phyloP scores from a whole-genome alignment of 2,113 vertebrate species.

The Lophius piscatorius region DNA sequence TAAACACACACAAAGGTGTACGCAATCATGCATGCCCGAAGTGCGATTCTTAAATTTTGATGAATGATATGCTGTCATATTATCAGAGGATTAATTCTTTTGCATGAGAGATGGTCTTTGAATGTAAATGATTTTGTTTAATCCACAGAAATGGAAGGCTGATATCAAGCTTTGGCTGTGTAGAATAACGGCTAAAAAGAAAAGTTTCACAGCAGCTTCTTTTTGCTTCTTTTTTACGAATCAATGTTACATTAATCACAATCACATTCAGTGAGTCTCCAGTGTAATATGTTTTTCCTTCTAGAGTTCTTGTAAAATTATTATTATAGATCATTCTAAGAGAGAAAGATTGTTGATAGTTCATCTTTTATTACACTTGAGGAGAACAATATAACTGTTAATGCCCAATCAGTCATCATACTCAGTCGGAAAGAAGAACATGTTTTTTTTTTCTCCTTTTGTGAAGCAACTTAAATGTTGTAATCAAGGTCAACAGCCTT shows the following conservation, averaged over 20 bases:
- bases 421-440: not conserved
- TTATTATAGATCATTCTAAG: no score
- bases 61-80: not conserved
- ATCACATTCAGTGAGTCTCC: not conserved
- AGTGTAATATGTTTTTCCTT: conserved; percentile 12
- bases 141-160: no score
- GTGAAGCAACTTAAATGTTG: conserved; percentile 1
- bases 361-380: no score
- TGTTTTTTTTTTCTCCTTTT: conserved; percentile 8
- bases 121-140: conserved; percentile 21
- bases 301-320: conserved; percentile 24
- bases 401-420: not conserved
- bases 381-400: conserved; percentile 2
- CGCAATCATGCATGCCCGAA: not conserved
- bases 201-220: conserved; percentile 17
- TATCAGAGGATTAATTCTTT: not conserved
- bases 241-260: conserved; percentile 20
- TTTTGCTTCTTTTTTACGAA: conserved; percentile 15
- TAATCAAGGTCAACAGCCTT: no score
- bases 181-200: conserved; percentile 13
- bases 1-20: conserved; percentile 2
- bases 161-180: not conserved
- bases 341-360: no score
- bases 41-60: not conserved
- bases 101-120: conserved; percentile 17